Base-by-base conservation (phyloP, 2,113 vertebrate species). In the Uropsilus gracilis region DNA sequence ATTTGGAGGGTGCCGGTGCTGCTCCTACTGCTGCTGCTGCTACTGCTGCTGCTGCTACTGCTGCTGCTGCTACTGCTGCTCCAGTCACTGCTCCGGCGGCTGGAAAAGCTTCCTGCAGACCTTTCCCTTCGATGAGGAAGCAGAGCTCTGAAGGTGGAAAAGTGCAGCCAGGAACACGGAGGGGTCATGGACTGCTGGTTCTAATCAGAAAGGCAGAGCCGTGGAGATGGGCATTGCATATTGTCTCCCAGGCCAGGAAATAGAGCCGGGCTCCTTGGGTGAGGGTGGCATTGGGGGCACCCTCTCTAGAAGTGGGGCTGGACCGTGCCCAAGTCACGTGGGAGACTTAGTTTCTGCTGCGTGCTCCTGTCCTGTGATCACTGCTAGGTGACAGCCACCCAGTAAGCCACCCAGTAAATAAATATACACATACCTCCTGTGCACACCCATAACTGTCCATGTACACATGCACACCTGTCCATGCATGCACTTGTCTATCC, bases 1-100 rank as follows among this genome's bases (percentile, higher is more conserved):
- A 96, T 98, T 98, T 82, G 97, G 93, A 95, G 96, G 96, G 96
- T 94, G 94, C 96, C 3, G 16, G 69, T 68, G 86, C 88, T 39
- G 83, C 53, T 95, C 55, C 13, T 14, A 73, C 89, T 91, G 89
- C 95, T 59, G 91, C 92, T 16, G 66, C 37, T 34, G 68, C 95
- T 50, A 63, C 95, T 59, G 71, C 76, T 66, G 61, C 0, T 17
- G 66, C 93, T 78, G 61, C 93, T 66, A 86, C 64, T 77, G 64
- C 24, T n/a, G 63, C 94, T 55, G 71, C 78, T 71, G 59, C 0
- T 11, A 59, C 93, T 80, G 63, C 93, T 61, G 91, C 68, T 80
- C 75, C 64, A 39, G 66, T 55, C 53, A 1, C 66, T 71, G 68
- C 68, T 44, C 30, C 0, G 3, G 88, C 90, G 86, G 73, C 94